Conservation (phyloP, 2,113 vertebrate genomes). For the Sander lucioperca region DNA sequence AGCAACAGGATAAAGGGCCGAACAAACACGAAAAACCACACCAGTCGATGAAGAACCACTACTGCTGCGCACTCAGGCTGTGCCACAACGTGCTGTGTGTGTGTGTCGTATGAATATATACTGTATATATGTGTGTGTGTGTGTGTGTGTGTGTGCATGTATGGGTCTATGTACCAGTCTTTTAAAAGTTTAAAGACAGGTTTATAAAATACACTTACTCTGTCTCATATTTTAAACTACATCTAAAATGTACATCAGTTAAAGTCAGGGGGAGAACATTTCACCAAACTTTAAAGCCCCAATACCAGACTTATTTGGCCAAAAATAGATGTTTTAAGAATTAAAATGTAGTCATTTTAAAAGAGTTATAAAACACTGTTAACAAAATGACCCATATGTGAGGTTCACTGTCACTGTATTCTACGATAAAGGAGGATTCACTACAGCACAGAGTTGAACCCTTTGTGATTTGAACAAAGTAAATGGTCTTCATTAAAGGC, state of each 20-base stretch:
- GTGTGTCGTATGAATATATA: conserved; percentile 17
- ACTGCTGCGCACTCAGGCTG: conserved; percentile 53
- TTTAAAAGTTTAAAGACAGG: conserved; percentile 47
- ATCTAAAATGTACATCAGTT: conserved; percentile 56
- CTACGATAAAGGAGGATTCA: too few species aligned
- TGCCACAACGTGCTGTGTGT: conserved; percentile 51
- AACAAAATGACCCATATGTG: too few species aligned
- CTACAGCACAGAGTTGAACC: too few species aligned
- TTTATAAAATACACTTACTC: conserved; percentile 55
- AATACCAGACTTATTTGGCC: conserved; percentile 15
- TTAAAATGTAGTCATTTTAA: neutral
- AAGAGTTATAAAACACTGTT: neutral
- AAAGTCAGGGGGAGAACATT: conserved; percentile 25
- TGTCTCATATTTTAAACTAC: conserved; percentile 42
- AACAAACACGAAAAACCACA: conserved; percentile 4
- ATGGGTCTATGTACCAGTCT: conserved; percentile 31
- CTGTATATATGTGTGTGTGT: conserved; percentile 41
- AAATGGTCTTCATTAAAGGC: too few species aligned
- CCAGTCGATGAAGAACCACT: conserved; percentile 23
- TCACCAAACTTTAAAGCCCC: conserved; percentile 47
- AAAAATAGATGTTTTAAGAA: neutral
- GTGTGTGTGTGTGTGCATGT: conserved; percentile 35
- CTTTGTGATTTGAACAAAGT: too few species aligned
- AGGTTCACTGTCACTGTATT: too few species aligned
- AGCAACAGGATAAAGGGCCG: conserved; percentile 40